These are phyloP conservation scores for Meiosimyza platycephala DNA, from an alignment of 2,888 invertebrate genomes.

Conservation along the genomic window DNA sequence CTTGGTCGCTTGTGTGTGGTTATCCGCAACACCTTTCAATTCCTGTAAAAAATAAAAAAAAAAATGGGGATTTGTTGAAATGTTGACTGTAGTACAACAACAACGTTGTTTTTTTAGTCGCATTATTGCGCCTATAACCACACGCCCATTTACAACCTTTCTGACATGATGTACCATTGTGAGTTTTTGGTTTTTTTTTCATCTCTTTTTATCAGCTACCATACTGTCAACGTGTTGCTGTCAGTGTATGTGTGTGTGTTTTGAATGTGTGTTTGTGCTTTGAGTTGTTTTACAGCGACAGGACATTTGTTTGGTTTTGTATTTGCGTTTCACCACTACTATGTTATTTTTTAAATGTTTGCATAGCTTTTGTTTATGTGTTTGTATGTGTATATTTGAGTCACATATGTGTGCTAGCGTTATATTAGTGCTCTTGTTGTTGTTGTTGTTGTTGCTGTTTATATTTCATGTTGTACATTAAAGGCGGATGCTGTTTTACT, in stretches of 20 bases:
- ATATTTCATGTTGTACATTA: too few relatives aligned
- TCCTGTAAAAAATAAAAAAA: not conserved
- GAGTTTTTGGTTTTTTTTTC: not conserved
- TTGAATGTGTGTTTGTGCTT: not conserved
- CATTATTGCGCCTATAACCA: constrained; percentile 10
- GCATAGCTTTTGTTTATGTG: too few relatives aligned
- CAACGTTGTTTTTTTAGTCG: not conserved
- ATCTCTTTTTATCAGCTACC: not conserved
- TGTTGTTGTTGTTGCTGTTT: too few relatives aligned
- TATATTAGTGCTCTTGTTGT: too few relatives aligned
- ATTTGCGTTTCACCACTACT: not conserved
- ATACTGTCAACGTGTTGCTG: constrained; percentile 29
- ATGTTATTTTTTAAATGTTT: too few relatives aligned
- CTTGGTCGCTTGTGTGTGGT: too few relatives aligned
- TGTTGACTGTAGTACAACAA: not conserved
- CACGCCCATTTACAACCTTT: constrained; percentile 2
- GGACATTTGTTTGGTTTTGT: constrained; percentile 26
- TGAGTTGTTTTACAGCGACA: not conserved
- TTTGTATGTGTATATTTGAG: too few relatives aligned
- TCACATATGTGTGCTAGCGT: too few relatives aligned
- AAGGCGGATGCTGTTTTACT: too few relatives aligned
- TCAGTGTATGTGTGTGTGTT: not conserved
- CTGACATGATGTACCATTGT: constrained; percentile 10
- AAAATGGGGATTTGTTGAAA: not conserved
- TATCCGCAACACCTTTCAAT: too few relatives aligned